Evolutionary conservation across 1,140 invertebrate genomes (phyloP).

Genomic region (Dinothrombium tinctorium): DNA sequence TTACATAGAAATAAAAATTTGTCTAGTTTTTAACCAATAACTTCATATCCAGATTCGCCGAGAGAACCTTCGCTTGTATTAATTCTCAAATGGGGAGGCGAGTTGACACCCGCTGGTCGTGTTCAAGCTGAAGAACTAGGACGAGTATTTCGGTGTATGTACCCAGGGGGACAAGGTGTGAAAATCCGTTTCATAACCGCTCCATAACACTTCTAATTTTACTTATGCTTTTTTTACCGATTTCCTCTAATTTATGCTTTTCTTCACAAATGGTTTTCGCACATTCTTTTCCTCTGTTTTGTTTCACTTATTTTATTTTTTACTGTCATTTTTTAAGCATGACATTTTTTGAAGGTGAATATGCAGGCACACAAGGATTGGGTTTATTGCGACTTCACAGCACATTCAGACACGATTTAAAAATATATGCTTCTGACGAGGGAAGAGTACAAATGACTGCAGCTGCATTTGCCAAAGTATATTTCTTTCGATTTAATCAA

Average conservation of each 20-base stretch:
- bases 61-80: slow-evolving; percentile 71
- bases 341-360: slow-evolving; percentile 37
- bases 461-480: slow-evolving; percentile 91
- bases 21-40: not conserved
- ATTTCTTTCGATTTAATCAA: not conserved
- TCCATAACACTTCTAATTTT: not conserved
- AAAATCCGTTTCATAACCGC: not conserved
- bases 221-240: slow-evolving; percentile 6
- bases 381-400: slow-evolving; percentile 81
- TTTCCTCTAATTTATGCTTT: slow-evolving; percentile 1
- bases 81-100: slow-evolving; percentile 98
- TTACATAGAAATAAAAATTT: not conserved
- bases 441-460: slow-evolving; percentile 85
- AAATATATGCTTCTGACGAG: slow-evolving; percentile 98
- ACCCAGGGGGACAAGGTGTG: slow-evolving; percentile 40
- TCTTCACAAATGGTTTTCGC: slow-evolving; percentile 1
- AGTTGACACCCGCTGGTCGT: slow-evolving; percentile 87
- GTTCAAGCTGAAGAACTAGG: slow-evolving; percentile 94
- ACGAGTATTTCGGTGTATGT: slow-evolving; percentile 94
- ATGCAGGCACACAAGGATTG: slow-evolving; percentile 64
- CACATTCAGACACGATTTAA: slow-evolving; percentile 93
- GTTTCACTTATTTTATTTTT: slow-evolving; percentile 10
- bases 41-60: not conserved
- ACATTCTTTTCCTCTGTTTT: not conserved
- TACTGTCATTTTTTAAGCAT: not conserved